A percentile compares a stretch with the other conserved stretches of the same genome.
Evolutionary conservation across 2,888 invertebrate species (phyloP).

Genomic region (Diloba caeruleocephala): DNA sequence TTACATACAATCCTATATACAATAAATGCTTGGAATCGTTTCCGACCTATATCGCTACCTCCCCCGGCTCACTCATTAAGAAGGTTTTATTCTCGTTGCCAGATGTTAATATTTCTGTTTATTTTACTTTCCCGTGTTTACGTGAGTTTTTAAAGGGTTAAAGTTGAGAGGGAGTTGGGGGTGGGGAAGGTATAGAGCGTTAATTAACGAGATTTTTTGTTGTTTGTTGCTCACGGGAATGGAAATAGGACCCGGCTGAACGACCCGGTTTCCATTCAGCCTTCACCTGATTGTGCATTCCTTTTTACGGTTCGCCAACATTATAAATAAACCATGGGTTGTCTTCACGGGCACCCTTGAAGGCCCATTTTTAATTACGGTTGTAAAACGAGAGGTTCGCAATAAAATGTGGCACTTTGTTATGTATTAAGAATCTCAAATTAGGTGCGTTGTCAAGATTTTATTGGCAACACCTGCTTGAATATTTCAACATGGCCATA

Average conservation of each 20-base stretch:
- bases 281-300: constrained; percentile 57
- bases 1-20: constrained; percentile 46
- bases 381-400: constrained; percentile 43
- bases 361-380: constrained; percentile 51
- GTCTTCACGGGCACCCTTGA: constrained; percentile 32
- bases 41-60: constrained; percentile 37
- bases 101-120: constrained; percentile 61
- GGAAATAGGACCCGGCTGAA: constrained; percentile 50
- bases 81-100: constrained; percentile 56
- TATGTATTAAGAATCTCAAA: constrained; percentile 48
- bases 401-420: constrained; percentile 48
- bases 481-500: constrained; percentile 28
- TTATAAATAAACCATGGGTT: constrained; percentile 52
- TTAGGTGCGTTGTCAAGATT: constrained; percentile 46
- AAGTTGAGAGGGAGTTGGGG: constrained; percentile 28
- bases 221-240: constrained; percentile 44
- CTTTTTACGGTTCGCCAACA: constrained; percentile 45
- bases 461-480: constrained; percentile 45
- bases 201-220: constrained; percentile 58
- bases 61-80: constrained; percentile 46
- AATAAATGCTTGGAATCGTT: constrained; percentile 46
- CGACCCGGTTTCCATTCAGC: constrained; percentile 43
- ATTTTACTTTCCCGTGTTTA: constrained; percentile 57
- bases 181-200: constrained; percentile 38
- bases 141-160: constrained; percentile 56